Evolutionary conservation across 2,797 vertebrate species (phyloP).

Genomic region (Sciurus vulgaris): DNA sequence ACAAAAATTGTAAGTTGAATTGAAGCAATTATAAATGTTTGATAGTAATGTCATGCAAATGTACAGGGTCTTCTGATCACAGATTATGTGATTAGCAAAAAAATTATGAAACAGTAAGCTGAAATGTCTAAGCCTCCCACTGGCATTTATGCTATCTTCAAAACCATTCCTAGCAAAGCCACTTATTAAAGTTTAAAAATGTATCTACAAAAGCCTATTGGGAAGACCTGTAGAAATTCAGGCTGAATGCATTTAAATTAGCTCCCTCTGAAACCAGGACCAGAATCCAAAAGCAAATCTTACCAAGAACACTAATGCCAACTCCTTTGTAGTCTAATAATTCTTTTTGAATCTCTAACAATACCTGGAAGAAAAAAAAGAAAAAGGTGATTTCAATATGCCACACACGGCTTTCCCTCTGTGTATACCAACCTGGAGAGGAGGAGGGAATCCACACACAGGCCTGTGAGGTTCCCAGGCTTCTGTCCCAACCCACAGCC

Average conservation of each 20-base stretch:
- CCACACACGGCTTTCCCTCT: neutral
- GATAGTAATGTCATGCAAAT: neutral
- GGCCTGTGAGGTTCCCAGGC: neutral
- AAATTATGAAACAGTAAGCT: neutral
- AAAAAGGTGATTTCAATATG: slow-evolving; percentile 34
- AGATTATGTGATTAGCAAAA: neutral
- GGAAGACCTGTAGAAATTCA: neutral
- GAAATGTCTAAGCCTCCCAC: neutral
- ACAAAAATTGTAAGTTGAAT: slow-evolving; percentile 27
- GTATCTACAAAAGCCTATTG: neutral
- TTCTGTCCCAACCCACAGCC: neutral
- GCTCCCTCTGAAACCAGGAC: slow-evolving; percentile 19
- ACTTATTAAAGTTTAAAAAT: slow-evolving; percentile 38
- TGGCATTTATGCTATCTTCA: neutral
- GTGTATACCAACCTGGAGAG: neutral
- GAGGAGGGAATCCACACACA: too few species aligned
- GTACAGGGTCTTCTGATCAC: neutral
- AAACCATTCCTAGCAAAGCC: neutral
- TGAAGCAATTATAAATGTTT: neutral
- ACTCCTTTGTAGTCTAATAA: slow-evolving; percentile 92
- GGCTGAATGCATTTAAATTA: neutral
- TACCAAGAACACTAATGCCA: slow-evolving; percentile 97
- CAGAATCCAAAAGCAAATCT: slow-evolving; percentile 80
- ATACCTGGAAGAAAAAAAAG: slow-evolving; percentile 90
- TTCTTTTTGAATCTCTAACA: slow-evolving; percentile 95